Conservation (phyloP, 1,140 invertebrate species). For the Protaetia brevitarsis region DNA sequence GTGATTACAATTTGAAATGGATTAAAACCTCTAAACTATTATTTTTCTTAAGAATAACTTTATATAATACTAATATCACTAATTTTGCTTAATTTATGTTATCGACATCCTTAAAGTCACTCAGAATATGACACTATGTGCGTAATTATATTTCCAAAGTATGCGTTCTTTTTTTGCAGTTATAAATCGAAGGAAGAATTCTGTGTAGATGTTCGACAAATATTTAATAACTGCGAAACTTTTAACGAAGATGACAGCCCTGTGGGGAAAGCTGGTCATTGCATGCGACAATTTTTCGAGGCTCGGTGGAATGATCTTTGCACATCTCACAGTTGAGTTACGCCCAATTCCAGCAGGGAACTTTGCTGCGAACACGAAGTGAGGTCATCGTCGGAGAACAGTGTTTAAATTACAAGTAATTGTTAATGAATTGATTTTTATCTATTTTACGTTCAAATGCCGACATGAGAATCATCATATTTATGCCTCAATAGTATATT, state of each 20-base stretch:
- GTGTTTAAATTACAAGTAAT: conserved; percentile 28
- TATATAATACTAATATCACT: no score
- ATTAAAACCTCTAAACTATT: no score
- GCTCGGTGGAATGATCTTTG: conserved; percentile 73
- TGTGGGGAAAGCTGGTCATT: conserved; percentile 90
- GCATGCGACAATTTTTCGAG: conserved; percentile 89
- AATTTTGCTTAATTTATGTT: no score
- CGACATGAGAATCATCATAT: conserved; percentile 5
- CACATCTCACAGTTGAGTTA: conserved; percentile 46
- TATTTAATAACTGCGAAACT: conserved; percentile 95
- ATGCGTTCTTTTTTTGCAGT: conserved; percentile 50
- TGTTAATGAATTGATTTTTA: conserved; percentile 18
- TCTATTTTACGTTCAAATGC: not conserved
- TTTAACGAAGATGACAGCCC: conserved; percentile 98
- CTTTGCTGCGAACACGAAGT: not conserved
- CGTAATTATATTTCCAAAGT: not conserved
- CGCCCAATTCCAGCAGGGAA: conserved; percentile 18
- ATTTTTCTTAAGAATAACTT: no score
- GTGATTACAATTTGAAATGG: no score
- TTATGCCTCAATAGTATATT: not conserved
- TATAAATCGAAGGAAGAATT: conserved; percentile 88
- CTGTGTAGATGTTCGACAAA: conserved; percentile 82
- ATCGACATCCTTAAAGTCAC: no score
- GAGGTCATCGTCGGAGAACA: conserved; percentile 35
- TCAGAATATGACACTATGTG: no score